Conservation (phyloP, 1,140 invertebrate species). For the Drosophila pallidifrons region DNA sequence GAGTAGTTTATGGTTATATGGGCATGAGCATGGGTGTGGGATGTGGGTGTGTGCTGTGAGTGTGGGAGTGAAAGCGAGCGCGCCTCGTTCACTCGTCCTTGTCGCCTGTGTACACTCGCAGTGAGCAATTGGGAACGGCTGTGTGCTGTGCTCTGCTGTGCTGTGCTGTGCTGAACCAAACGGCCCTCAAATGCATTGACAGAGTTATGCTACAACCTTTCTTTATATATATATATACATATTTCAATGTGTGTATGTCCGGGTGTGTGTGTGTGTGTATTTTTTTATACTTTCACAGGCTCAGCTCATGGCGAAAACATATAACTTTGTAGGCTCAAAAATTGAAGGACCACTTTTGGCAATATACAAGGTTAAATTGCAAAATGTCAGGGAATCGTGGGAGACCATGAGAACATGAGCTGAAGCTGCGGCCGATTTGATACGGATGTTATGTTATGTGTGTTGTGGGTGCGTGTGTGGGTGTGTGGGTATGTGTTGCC, state of each 20-base stretch:
- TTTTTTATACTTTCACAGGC: conserved; percentile 47
- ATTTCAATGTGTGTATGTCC: neutral
- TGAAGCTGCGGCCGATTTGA: conserved; percentile 44
- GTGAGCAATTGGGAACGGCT: conserved; percentile 50
- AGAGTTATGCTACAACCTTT: conserved; percentile 69
- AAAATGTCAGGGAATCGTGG: conserved; percentile 70
- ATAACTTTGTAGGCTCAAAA: conserved; percentile 79
- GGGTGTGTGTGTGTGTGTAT: conserved; percentile 1
- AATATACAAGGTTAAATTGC: conserved; percentile 72
- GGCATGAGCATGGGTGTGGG: neutral
- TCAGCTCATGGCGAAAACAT: conserved; percentile 48
- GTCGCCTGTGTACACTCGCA: conserved; percentile 49
- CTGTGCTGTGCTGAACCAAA: conserved; percentile 44
- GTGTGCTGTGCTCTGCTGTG: conserved; percentile 11
- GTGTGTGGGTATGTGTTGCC: too few relatives aligned
- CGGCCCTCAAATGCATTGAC: conserved; percentile 77
- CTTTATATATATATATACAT: conserved; percentile 6
- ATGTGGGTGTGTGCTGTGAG: conserved; percentile 9
- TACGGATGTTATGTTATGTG: conserved; percentile 7
- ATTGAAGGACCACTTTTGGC: conserved; percentile 80
- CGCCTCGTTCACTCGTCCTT: conserved; percentile 66
- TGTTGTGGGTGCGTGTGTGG: too few relatives aligned
- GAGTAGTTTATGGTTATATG: neutral
- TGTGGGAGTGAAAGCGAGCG: conserved; percentile 13
- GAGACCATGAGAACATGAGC: conserved; percentile 35